Evolutionary conservation across 2,888 invertebrate species (phyloP), one percentile per base, ranked within the genome.

Genomic region (Celastrina argiolus): DNA sequence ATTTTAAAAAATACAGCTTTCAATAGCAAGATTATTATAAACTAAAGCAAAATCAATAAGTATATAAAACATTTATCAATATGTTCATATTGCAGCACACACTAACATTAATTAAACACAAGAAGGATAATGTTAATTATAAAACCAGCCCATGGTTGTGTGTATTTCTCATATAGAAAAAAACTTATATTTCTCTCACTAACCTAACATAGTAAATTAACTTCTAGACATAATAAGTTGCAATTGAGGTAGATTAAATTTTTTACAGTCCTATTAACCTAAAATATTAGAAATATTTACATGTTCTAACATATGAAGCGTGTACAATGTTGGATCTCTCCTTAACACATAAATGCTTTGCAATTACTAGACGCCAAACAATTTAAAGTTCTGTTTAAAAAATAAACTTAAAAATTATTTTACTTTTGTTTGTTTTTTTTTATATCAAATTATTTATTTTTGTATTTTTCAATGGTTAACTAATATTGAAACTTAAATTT

Each of bases 201-300:
- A 90, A 88, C 85, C 88, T 90, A 90, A 86, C 75, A 77, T 84
- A 85, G 78, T 87, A 83, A 83, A 83, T 86, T 83, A 79, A 82
- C 78, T 84, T 83, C 87, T 90, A 88, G 78, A 81, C 83, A 78
- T 85, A 87, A 85, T 88, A 89, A 88, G 87, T 90, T 89, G 82
- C 79, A 79, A 84, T 87, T 91, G 91, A 91, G 91, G 91, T 91
- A 91, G 91, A 90, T 91, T 84, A 85, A 87, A 83, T 87, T 90
- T 89, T 90, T 90, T 89, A 91, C 85, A 90, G 83, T 87, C 89
- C 91, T 91, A 91, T 88, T 91, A 90, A 83, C 87, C 88, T 91
- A 91, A 81, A 81, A 81, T 81, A 88, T 87, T 87, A 88, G 82
- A 87, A 88, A 81, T 88, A 90, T 87, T 87, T 90, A 91, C 87